Evolutionary conservation across 2,113 vertebrate species (phyloP), one percentile per base, ranked within the genome.

Genomic region (Cheilinus undulatus): DNA sequence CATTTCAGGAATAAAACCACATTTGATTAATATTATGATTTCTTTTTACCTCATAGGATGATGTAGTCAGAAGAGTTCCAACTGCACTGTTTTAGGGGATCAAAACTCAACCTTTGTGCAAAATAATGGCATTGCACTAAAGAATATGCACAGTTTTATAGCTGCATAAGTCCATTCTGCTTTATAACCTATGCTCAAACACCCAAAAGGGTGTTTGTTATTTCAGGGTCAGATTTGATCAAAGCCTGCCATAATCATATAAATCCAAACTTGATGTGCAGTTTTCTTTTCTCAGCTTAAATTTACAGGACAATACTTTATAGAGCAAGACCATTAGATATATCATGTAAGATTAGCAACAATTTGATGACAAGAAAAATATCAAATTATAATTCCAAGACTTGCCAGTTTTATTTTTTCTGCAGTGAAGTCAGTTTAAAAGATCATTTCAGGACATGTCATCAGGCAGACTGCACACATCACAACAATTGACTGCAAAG

Each of bases 1-100:
- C 17, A 83, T 87, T 86, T 56, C 53, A 64, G 66, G 40, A 60
- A 34, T 63, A 61, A 86, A 78, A 65, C 24, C 73, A 46, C 28
- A 43, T 61, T 76, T 69, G 30, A 86, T 88, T 62, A 52, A 76
- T 51, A 56, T 59, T 70, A 40, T n/a, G 60, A 73, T 66, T 57
- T 70, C 70, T 3, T 72, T 67, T 69, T 36, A 42, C 3, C 10
- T 30, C 34, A 46, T 36, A 58, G 34, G 10, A 69, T 69, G 34
- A 19, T 40, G 53, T 49, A 69, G 28, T 4, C 17, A 14, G 36
- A 77, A 63, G 10, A 61, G 36, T 46, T 45, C 45, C 14, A 26
- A 19, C 27, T 63, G 36, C 13, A 50, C 15, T 24, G 42, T 28
- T 52, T 49, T n/a, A 24, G 3, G 6, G 0, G 26, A 46, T 27